Base-by-base conservation (phyloP, 2,888 invertebrate species). In the Hymenopus coronatus region DNA sequence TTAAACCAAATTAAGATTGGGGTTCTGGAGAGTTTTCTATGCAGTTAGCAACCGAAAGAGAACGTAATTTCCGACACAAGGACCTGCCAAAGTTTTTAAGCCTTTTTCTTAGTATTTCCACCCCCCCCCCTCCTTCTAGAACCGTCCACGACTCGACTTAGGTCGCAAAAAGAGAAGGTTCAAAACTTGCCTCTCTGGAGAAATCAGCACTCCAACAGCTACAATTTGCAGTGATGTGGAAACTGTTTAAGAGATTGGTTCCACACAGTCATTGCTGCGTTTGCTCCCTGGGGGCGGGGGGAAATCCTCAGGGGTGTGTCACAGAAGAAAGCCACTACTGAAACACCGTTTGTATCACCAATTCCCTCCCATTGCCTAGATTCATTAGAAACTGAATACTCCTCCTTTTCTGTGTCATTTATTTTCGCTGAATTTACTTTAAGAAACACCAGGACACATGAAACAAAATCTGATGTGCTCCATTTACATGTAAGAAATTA, bases 221-320 rank as follows among this genome's bases (percentile, higher is more conserved):
- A 28, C 85, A 70, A 46, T 54, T 46, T 85, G 54, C 54, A 85
- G 54, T 40, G 85, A 85, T 85, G 85, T 40, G 70, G 85, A 85
- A 85, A 70, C 46, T 27, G 85, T 85, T 85, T 85, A 85, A 54
- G 85, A 85, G 85, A 85, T 85, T 85, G 85, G 85, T 85, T 85
- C 28, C 85, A 85, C 85, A 46, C 85, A 70, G 54, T 46, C 70
- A 85, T 85, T 85, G 46, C 28, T 85, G 85, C 46, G 28, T 85
- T 70, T 85, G 85, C 70, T 28, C n/a, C 40, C 20, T 28, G 0
- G 27, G 14, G 70, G 70, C 20, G 27, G 14, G 54, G n/a, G 6
- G 12, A 20, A 85, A 85, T 70, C 6, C 54, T 70, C 54, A 70
- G 20, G 54, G 20, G 54, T 20, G 54, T 54, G 20, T 70, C 20